Evolutionary conservation across 2,888 invertebrate species (phyloP).

Genomic region (Hypselothyrea guttata): DNA sequence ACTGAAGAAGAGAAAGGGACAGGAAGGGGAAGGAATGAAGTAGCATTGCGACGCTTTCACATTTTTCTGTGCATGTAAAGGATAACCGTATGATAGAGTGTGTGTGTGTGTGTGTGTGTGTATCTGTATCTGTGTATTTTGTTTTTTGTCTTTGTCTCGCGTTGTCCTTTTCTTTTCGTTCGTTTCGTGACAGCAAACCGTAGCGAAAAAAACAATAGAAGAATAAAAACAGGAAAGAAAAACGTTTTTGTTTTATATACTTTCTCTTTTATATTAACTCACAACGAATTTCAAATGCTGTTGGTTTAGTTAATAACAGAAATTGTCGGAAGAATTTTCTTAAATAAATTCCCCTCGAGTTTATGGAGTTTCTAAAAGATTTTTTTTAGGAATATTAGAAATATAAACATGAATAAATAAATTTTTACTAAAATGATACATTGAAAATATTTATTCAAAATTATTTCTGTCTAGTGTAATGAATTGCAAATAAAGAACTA

Average conservation of each 20-base stretch:
- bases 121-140: conserved; percentile 19
- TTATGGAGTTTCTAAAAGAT: no score
- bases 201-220: conserved; percentile 42
- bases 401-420: no score
- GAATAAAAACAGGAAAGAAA: conserved; percentile 28
- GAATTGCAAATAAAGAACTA: no score
- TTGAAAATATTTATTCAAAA: no score
- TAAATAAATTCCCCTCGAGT: no score
- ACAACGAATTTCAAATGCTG: conserved; percentile 26
- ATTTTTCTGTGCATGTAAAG: conserved; percentile 36
- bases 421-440: no score
- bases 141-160: conserved; percentile 19
- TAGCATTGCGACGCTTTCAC: conserved; percentile 52
- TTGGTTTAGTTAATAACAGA: conserved; percentile 4
- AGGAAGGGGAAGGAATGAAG: conserved; percentile 17
- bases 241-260: conserved; percentile 23
- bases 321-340: conserved; percentile 5
- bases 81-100: conserved; percentile 18
- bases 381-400: no score
- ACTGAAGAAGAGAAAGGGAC: background rate
- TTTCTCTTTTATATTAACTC: background rate
- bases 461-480: no score
- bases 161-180: conserved; percentile 44
- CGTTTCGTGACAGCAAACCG: conserved; percentile 61
- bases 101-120: conserved; percentile 19